Percentiles rank a stretch among this genome's conserved stretches.
Conservation (phyloP, 2,888 invertebrate species). For the Polydrusus cervinus region DNA sequence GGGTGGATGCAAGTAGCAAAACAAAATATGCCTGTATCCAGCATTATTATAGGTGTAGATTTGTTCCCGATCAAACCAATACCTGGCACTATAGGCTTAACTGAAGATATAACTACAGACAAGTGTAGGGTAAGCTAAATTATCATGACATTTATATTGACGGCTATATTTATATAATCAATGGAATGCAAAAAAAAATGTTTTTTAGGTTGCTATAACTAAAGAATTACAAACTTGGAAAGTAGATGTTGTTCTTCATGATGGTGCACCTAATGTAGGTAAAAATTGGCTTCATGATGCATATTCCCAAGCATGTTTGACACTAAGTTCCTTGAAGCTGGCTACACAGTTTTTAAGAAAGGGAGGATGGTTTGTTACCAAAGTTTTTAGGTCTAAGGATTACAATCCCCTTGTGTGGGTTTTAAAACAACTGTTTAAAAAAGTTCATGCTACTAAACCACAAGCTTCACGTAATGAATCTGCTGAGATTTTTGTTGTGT, state of each 20-base stretch:
- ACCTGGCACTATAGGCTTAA: constrained; percentile 90
- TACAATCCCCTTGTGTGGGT: constrained; percentile 97
- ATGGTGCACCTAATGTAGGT: constrained; percentile 98
- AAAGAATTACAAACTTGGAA: constrained; percentile 96
- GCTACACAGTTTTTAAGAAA: constrained; percentile 90
- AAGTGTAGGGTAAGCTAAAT: constrained; percentile 81
- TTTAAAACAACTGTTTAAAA: constrained; percentile 95
- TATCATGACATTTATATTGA: neutral
- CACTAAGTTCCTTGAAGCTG: constrained; percentile 93
- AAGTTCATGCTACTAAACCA: constrained; percentile 98
- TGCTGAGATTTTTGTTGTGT: constrained; percentile 99
- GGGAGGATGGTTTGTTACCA: constrained; percentile 98
- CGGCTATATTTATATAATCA: no score
- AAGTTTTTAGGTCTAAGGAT: constrained; percentile 98
- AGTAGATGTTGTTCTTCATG: constrained; percentile 96
- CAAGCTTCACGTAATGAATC: constrained; percentile 98
- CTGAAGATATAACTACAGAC: constrained; percentile 97
- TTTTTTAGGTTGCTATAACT: constrained; percentile 72
- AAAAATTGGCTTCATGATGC: constrained; percentile 98
- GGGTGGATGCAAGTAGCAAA: constrained; percentile 99
- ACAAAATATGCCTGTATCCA: constrained; percentile 97
- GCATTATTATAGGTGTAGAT: constrained; percentile 96
- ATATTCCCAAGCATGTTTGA: constrained; percentile 93
- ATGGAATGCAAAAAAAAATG: neutral
- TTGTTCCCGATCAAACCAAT: constrained; percentile 94